These are phyloP conservation scores for Enteromius trimaculatus DNA, from an alignment of 2,797 vertebrate genomes.

Conservation along the genomic window DNA sequence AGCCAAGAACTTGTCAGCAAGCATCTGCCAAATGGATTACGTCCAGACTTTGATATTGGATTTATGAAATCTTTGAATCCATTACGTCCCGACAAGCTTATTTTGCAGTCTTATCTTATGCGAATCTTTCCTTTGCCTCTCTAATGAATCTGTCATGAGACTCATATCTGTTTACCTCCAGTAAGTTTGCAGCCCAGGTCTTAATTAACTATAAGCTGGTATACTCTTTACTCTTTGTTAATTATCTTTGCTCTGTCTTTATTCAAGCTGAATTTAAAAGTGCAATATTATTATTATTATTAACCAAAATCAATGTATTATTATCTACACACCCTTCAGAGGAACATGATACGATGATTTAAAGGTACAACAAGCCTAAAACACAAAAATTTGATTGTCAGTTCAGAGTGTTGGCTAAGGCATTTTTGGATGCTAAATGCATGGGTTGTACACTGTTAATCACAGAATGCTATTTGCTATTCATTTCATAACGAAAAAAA, in stretches of 20 bases:
- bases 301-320: background rate
- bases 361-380: background rate
- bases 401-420: background rate
- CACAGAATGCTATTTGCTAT: background rate
- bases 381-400: no score
- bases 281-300: background rate
- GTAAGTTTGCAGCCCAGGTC: background rate
- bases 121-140: background rate
- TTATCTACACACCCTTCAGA: background rate
- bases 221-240: conserved; percentile 7
- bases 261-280: conserved; percentile 6
- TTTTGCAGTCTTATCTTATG: conserved; percentile 18
- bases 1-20: conserved; percentile 36
- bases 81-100: conserved; percentile 4
- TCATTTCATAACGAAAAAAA: background rate
- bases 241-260: background rate
- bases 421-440: background rate
- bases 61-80: conserved; percentile 35
- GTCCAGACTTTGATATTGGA: conserved; percentile 27
- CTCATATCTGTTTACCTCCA: conserved; percentile 9
- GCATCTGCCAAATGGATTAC: conserved; percentile 39
- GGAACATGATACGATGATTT: background rate
- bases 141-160: conserved; percentile 32
- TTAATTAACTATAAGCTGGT: background rate
- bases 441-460: background rate